Evolutionary conservation across 2,113 vertebrate species (phyloP), one percentile per base, ranked within the genome.

Genomic region (Catagonus wagneri): DNA sequence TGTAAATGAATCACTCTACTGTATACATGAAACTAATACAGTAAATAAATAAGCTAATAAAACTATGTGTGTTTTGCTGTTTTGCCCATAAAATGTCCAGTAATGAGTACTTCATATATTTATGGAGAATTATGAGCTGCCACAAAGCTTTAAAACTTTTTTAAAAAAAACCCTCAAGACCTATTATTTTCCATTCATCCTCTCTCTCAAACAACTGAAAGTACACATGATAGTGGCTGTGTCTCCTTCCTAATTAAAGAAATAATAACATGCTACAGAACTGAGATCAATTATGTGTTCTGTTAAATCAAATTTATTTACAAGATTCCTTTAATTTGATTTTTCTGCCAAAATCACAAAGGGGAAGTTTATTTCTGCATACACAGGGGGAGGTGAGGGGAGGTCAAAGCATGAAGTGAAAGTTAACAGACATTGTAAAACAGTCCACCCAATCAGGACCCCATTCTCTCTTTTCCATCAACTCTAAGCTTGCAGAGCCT

Each of bases 231-330:
- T 1, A 34, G 74, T 61, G 23, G 34, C 36, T 74, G 0, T 52
- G 52, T 72, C 68, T 86, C 79, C 20, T 25, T 85, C 25, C 54
- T 90, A 96, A 90, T 86, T 89, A 89, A 74, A 63, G 52, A 86
- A 85, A 25, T n/a, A 93, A 74, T 71, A 65, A 86, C 60, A 74
- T 80, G 11, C 13, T 65, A 34, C 44, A 34, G 50, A 80, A 87
- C 63, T 69, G 58, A 74, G 60, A 88, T 72, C 34, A 50, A 84
- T 39, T 75, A 25, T 15, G 2, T 75, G 1, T 72, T 72, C 20
- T 19, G 50, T 6, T 90, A 69, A 90, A 68, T 85, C 52, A 80
- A 90, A 75, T 12, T 52, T 14, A 80, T 72, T 63, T 71, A 66
- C 36, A 69, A 61, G 63, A 63, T 79, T 63, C 56, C 34, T 83